A percentile compares a stretch with the other conserved stretches of the same genome.
phyloP scores from a whole-genome alignment of 2,113 vertebrate species.

The Trochalopteron elliotii region DNA sequence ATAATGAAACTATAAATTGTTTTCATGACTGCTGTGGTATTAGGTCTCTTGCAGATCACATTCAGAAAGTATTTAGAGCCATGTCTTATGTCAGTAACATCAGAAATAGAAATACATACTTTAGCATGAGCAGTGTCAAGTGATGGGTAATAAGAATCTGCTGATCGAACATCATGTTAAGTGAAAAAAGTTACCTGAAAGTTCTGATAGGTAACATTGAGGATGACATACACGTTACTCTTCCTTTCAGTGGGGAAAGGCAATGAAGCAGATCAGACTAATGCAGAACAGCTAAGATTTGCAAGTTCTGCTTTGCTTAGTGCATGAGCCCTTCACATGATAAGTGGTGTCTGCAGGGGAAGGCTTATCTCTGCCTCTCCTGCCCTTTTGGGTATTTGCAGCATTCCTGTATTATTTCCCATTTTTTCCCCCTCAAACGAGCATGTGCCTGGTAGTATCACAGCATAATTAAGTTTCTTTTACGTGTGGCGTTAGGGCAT shows the following conservation, averaged over 20 bases:
- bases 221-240: background rate
- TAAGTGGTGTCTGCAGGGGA: background rate
- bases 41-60: slow-evolving; percentile 64
- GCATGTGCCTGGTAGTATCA: accelerated
- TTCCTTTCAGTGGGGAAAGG: background rate
- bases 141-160: background rate
- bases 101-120: slow-evolving; percentile 23
- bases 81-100: slow-evolving; percentile 36
- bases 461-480: background rate
- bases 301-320: background rate
- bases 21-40: slow-evolving; percentile 73
- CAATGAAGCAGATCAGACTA: background rate
- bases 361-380: background rate
- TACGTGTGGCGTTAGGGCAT: accelerated
- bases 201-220: background rate
- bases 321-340: background rate
- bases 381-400: background rate
- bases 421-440: background rate
- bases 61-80: slow-evolving; percentile 71
- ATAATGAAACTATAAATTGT: slow-evolving; percentile 82
- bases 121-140: background rate
- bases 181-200: background rate
- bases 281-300: background rate
- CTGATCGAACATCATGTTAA: background rate
- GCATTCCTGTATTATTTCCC: background rate